phyloP scores from a whole-genome alignment of 2,113 vertebrate species.

The Otis tarda region DNA sequence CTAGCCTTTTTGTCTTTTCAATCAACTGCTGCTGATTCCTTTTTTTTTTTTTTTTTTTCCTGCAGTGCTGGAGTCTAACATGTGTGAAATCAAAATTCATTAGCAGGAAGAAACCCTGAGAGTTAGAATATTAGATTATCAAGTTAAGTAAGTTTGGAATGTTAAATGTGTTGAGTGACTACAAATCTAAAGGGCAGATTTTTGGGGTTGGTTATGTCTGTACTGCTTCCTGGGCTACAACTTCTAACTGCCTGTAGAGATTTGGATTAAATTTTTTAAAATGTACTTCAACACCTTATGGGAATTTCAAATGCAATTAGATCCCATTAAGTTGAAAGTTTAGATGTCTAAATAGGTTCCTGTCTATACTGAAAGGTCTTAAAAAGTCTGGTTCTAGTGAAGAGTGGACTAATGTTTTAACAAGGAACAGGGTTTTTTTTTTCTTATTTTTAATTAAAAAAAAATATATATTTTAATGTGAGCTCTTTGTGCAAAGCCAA shows the following conservation, averaged over 20 bases:
- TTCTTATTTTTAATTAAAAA: not conserved
- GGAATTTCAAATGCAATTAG: not conserved
- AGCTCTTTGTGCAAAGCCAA: not conserved
- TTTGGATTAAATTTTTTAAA: not conserved
- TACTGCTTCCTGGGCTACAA: not conserved
- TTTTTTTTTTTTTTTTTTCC: not conserved
- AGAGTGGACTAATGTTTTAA: not conserved
- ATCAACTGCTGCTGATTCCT: not conserved
- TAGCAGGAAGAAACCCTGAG: not conserved
- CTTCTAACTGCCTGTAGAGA: not conserved
- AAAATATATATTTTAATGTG: not conserved
- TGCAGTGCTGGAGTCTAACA: not conserved
- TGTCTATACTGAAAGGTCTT: not conserved
- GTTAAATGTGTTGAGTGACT: not conserved
- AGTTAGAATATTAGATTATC: not conserved
- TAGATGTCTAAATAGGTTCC: not conserved
- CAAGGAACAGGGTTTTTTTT: not conserved
- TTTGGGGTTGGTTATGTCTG: not conserved
- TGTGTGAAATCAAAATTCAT: not conserved
- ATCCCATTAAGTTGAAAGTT: not conserved
- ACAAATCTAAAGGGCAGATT: not conserved
- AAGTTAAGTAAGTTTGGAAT: not conserved
- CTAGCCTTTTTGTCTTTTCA: not conserved
- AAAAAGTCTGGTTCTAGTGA: not conserved
- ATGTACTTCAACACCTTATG: not conserved